A percentile compares a stretch with the other conserved stretches of the same genome.
These are phyloP conservation scores for Pocota personata DNA, from an alignment of 2,888 invertebrate species.

Conservation along the genomic window DNA sequence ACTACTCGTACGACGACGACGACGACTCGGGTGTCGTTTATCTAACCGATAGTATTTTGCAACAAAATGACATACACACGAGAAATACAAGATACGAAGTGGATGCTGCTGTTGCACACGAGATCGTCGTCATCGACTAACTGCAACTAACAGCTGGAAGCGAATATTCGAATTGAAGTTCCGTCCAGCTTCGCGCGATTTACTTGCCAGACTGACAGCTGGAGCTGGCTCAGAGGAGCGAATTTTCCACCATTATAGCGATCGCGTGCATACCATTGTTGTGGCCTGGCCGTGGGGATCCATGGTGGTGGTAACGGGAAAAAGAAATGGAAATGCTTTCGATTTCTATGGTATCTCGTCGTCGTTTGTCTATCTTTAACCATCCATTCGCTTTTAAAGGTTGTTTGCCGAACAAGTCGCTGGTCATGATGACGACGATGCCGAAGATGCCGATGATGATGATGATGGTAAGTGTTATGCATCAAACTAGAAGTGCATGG, in stretches of 20 bases:
- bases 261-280: conserved; percentile 51
- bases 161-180: conserved; percentile 57
- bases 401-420: conserved; percentile 55
- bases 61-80: conserved; percentile 52
- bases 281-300: conserved; percentile 44
- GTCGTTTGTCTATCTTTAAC: conserved; percentile 13
- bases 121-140: conserved; percentile 65
- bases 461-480: conserved; percentile 66
- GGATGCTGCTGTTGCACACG: conserved; percentile 42
- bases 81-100: conserved; percentile 35
- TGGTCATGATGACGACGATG: conserved; percentile 19
- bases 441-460: conserved; percentile 15
- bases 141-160: conserved; percentile 69
- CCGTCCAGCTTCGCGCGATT: conserved; percentile 72
- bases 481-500: conserved; percentile 67
- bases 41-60: conserved; percentile 67
- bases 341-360: conserved; percentile 69
- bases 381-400: conserved; percentile 64
- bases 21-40: conserved; percentile 63
- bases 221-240: conserved; percentile 58
- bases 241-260: conserved; percentile 53
- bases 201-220: conserved; percentile 69
- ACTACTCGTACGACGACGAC: background rate
- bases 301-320: conserved; percentile 69
- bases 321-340: conserved; percentile 73